Evolutionary conservation across 2,797 vertebrate genomes (phyloP).

Genomic region (Sebastes trivittatus): DNA sequence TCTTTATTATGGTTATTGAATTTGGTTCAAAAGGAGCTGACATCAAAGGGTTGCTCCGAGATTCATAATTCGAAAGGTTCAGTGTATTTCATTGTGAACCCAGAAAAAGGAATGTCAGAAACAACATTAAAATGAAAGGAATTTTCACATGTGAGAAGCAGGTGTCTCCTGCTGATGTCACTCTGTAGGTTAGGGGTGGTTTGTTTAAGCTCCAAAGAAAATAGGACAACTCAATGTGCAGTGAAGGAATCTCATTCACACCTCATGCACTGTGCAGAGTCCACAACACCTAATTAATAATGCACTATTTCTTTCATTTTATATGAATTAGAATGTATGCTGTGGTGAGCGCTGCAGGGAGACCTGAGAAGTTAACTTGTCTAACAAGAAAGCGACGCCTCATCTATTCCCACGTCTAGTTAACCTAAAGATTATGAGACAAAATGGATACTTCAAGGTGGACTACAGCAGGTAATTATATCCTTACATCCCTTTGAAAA

Average conservation of each 20-base stretch:
- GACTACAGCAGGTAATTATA: conserved; percentile 66
- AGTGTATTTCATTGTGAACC: conserved; percentile 74
- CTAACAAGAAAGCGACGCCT: conserved; percentile 6
- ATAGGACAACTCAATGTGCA: background rate
- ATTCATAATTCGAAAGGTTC: conserved; percentile 79
- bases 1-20: conserved; percentile 85
- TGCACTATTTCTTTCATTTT: background rate
- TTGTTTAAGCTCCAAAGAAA: conserved; percentile 8
- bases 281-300: background rate
- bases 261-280: background rate
- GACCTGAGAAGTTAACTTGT: background rate
- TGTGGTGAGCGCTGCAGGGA: background rate
- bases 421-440: conserved; percentile 62
- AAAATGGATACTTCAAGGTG: conserved; percentile 69
- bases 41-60: conserved; percentile 80
- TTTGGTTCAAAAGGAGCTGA: conserved; percentile 84
- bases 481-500: conserved; percentile 57
- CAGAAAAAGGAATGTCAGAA: conserved; percentile 71
- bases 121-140: conserved; percentile 72
- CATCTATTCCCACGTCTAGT: conserved; percentile 65
- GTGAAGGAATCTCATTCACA: background rate
- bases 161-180: conserved; percentile 39
- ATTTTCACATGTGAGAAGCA: conserved; percentile 53
- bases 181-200: background rate
- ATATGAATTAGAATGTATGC: background rate